Percentiles rank a stretch among this genome's conserved stretches.
phyloP scores from a whole-genome alignment of 1,140 invertebrate genomes.

The Plodia interpunctella region DNA sequence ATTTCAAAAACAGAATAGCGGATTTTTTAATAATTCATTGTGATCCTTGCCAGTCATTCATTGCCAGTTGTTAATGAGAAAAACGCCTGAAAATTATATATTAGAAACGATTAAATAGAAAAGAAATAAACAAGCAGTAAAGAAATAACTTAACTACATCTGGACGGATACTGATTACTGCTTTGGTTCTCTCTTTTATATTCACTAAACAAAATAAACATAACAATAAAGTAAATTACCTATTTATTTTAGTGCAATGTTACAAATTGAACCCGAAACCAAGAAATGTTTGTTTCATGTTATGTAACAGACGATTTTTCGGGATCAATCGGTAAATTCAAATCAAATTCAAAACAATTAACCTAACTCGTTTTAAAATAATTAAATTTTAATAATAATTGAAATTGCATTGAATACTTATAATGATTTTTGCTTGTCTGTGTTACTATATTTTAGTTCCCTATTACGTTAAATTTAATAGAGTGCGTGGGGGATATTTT shows the following conservation, averaged over 20 bases:
- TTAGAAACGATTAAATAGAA: not conserved
- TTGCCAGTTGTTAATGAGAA: not conserved
- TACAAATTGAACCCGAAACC: too few relatives aligned
- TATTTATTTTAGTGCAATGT: not conserved
- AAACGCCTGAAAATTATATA: not conserved
- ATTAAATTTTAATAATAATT: too few relatives aligned
- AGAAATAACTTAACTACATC: slow-evolving; percentile 56
- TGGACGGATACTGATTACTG: slow-evolving; percentile 76
- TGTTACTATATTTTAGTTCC: too few relatives aligned
- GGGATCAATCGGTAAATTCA: too few relatives aligned
- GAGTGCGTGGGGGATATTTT: too few relatives aligned
- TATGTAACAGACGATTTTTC: too few relatives aligned
- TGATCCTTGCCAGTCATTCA: not conserved
- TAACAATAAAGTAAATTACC: slow-evolving; percentile 6
- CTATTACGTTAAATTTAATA: too few relatives aligned
- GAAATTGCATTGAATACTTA: not conserved
- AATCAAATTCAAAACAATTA: too few relatives aligned
- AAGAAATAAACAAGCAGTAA: slow-evolving; percentile 15
- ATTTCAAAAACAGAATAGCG: too few relatives aligned
- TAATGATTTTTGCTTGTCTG: too few relatives aligned
- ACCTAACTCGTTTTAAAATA: not conserved
- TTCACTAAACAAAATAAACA: slow-evolving; percentile 21
- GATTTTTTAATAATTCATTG: too few relatives aligned
- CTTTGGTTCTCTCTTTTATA: slow-evolving; percentile 57
- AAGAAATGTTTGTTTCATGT: too few relatives aligned